A percentile compares a stretch with the other conserved stretches of the same genome.
Evolutionary conservation across 2,888 invertebrate genomes (phyloP).

Genomic region (Cephus pulcher): DNA sequence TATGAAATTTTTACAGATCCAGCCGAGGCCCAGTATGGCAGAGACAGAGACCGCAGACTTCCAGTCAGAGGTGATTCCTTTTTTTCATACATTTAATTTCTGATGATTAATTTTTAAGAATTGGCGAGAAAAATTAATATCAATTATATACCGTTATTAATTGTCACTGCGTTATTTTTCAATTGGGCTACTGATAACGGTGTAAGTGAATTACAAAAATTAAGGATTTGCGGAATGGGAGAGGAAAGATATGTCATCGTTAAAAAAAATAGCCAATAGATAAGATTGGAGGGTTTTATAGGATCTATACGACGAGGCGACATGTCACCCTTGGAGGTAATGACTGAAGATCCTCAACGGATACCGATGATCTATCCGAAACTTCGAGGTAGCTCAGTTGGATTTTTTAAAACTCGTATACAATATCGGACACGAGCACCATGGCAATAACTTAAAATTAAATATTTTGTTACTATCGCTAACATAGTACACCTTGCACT

Average conservation of each 20-base stretch:
- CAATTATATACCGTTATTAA: not conserved
- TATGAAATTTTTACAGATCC: conserved; percentile 30
- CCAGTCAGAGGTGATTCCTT: conserved; percentile 42
- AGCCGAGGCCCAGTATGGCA: conserved; percentile 37
- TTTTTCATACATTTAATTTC: not conserved
- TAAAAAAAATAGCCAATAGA: conserved; percentile 16
- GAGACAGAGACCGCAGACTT: conserved; percentile 41
- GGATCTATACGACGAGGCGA: conserved; percentile 49
- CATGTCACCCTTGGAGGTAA: conserved; percentile 47
- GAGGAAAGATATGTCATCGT: conserved; percentile 27
- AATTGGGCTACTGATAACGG: conserved; percentile 2
- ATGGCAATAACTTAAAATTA: not conserved
- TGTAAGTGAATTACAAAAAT: not conserved
- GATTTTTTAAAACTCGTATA: not conserved
- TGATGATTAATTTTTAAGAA: conserved; percentile 20
- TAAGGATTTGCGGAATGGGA: conserved; percentile 11
- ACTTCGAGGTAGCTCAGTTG: conserved; percentile 45
- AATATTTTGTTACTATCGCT: not conserved
- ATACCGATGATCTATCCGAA: conserved; percentile 37
- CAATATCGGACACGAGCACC: not conserved
- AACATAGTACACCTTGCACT: not conserved
- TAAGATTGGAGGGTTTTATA: conserved; percentile 26
- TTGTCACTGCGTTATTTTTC: not conserved
- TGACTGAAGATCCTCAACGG: conserved; percentile 43
- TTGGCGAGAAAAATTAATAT: not conserved